A percentile compares a stretch with the other conserved stretches of the same genome.
Conservation (phyloP, 2,888 invertebrate genomes). For the Molanna angustata region DNA sequence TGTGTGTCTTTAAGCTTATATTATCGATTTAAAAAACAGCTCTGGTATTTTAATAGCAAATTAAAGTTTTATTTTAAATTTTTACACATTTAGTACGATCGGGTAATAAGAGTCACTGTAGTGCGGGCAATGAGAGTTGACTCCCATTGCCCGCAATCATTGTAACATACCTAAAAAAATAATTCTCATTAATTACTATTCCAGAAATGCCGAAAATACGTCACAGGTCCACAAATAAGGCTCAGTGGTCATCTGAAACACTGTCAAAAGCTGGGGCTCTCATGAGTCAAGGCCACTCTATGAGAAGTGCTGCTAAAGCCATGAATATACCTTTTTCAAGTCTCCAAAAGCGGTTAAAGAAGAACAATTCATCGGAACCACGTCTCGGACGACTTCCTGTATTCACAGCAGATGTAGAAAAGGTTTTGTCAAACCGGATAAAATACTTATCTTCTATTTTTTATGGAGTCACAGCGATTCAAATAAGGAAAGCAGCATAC, state of each 20-base stretch:
- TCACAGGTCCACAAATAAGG: neutral
- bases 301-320: neutral
- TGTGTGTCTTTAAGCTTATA: conserved; percentile 1
- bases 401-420: conserved; percentile 5
- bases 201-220: conserved; percentile 1
- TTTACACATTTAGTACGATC: neutral
- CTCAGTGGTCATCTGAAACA: neutral
- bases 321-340: conserved; percentile 3
- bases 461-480: conserved; percentile 1
- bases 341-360: neutral
- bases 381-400: conserved; percentile 6
- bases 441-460: conserved; percentile 7
- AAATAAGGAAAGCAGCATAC: conserved; percentile 10
- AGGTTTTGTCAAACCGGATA: neutral
- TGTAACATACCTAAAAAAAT: neutral
- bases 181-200: neutral
- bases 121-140: neutral
- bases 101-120: neutral
- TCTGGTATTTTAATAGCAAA: neutral
- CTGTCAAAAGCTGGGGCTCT: neutral
- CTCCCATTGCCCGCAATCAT: conserved; percentile 2
- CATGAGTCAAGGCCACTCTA: neutral
- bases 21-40: neutral
- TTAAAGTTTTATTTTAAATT: conserved; percentile 1
- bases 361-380: neutral